Conservation (phyloP, 1,140 invertebrate species). For the Drosophila nasuta region DNA sequence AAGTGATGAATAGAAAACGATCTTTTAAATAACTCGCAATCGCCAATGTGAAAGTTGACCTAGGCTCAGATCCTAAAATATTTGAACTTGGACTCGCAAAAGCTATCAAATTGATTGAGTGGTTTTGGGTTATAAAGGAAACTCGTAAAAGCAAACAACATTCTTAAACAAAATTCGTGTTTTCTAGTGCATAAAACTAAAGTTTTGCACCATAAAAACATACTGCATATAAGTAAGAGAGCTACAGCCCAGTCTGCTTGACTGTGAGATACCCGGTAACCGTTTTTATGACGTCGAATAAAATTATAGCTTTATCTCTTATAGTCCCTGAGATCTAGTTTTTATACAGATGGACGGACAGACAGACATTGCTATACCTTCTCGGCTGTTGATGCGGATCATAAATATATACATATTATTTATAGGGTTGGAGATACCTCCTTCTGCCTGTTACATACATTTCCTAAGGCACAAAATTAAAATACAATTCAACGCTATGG, state of each 20-base stretch:
- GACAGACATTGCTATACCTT: too few relatives aligned
- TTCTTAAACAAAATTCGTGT: neutral
- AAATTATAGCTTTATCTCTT: too few relatives aligned
- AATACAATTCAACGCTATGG: neutral
- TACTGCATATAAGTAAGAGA: too few relatives aligned
- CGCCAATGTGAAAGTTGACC: constrained; percentile 28
- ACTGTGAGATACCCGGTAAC: too few relatives aligned
- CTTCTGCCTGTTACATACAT: too few relatives aligned
- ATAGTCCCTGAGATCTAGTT: too few relatives aligned
- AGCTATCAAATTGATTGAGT: neutral
- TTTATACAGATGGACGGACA: too few relatives aligned
- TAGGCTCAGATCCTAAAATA: neutral
- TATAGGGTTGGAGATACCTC: too few relatives aligned
- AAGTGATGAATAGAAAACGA: constrained; percentile 49
- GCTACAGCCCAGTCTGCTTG: too few relatives aligned
- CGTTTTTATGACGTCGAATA: too few relatives aligned
- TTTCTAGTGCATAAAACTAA: neutral
- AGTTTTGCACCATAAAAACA: neutral
- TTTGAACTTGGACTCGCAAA: neutral
- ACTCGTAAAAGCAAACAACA: neutral
- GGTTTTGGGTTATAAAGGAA: constrained; percentile 1
- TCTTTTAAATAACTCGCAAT: constrained; percentile 22
- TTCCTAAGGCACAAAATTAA: neutral
- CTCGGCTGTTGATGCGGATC: too few relatives aligned
- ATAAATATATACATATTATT: too few relatives aligned